A percentile compares a stretch with the other conserved stretches of the same genome.
Evolutionary conservation across 1,140 invertebrate species (phyloP).

Genomic region (Macrobrachium nipponense): DNA sequence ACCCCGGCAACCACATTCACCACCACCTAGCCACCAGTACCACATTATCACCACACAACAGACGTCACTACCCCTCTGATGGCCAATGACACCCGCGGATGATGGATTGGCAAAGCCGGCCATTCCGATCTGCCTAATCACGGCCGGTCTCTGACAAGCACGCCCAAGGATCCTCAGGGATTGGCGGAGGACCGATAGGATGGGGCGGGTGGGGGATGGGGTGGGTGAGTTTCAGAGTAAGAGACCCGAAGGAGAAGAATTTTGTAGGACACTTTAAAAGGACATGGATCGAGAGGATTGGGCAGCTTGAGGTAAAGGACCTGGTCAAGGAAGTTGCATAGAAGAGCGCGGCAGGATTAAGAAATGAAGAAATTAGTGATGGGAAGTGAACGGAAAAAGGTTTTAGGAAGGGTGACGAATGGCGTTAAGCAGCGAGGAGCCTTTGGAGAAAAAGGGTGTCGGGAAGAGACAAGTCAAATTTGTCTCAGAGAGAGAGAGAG

Average conservation of each 20-base stretch:
- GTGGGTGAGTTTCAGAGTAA: background rate
- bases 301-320: too few relatives aligned
- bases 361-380: background rate
- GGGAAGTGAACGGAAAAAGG: background rate
- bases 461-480: background rate
- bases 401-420: background rate
- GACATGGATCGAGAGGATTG: too few relatives aligned
- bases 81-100: slow-evolving; percentile 37
- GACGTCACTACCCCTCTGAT: slow-evolving; percentile 49
- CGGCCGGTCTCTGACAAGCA: slow-evolving; percentile 19
- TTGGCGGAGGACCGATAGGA: slow-evolving; percentile 4
- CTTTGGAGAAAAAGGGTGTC: background rate
- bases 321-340: too few relatives aligned
- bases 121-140: slow-evolving; percentile 43
- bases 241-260: background rate
- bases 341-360: background rate
- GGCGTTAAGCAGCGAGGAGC: background rate
- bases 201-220: background rate
- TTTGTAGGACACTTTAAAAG: too few relatives aligned
- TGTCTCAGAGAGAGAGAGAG: background rate
- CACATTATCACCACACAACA: slow-evolving; percentile 46
- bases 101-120: slow-evolving; percentile 40
- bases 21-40: background rate
- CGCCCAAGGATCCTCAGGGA: background rate
- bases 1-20: slow-evolving; percentile 1